Conservation (phyloP, 2,888 invertebrate species). For the Microctonus aethiopoides region DNA sequence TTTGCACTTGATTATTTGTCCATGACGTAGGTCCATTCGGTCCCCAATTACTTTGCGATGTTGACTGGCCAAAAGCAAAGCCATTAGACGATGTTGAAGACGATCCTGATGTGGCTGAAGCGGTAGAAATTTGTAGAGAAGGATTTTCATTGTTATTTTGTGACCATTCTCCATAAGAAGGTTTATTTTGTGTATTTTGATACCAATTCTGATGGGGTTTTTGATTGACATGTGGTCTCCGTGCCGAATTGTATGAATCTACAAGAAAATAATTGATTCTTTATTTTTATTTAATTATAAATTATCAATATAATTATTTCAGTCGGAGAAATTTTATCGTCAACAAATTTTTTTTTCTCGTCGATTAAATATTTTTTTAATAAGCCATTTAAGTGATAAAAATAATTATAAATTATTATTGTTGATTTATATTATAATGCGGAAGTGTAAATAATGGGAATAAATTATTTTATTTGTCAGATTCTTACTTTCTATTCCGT, state of each 20-base stretch:
- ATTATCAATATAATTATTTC: not conserved
- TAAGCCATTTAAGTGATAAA: not conserved
- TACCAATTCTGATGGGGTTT: slow-evolving; percentile 29
- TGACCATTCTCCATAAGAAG: slow-evolving; percentile 34
- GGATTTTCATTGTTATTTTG: slow-evolving; percentile 25
- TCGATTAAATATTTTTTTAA: not conserved
- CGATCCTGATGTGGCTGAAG: slow-evolving; percentile 49
- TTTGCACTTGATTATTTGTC: slow-evolving; percentile 47
- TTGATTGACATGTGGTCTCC: slow-evolving; percentile 7
- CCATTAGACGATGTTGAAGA: slow-evolving; percentile 46
- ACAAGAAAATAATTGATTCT: not conserved
- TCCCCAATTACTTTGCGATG: slow-evolving; percentile 46
- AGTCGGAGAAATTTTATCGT: not conserved
- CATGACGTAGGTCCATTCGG: slow-evolving; percentile 47
- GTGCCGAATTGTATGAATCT: not conserved
- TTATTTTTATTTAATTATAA: not conserved
- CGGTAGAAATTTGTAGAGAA: slow-evolving; percentile 43
- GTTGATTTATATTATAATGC: not conserved
- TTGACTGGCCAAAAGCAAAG: slow-evolving; percentile 49
- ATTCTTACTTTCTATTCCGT: slow-evolving; percentile 38
- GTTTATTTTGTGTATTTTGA: slow-evolving; percentile 18
- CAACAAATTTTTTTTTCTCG: not conserved
- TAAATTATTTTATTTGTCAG: slow-evolving; percentile 4
- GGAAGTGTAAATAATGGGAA: not conserved
- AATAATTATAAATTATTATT: not conserved